Evolutionary conservation across 1,140 invertebrate genomes (phyloP), one percentile per base, ranked within the genome.

Genomic region (Rhizoglyphus robini): DNA sequence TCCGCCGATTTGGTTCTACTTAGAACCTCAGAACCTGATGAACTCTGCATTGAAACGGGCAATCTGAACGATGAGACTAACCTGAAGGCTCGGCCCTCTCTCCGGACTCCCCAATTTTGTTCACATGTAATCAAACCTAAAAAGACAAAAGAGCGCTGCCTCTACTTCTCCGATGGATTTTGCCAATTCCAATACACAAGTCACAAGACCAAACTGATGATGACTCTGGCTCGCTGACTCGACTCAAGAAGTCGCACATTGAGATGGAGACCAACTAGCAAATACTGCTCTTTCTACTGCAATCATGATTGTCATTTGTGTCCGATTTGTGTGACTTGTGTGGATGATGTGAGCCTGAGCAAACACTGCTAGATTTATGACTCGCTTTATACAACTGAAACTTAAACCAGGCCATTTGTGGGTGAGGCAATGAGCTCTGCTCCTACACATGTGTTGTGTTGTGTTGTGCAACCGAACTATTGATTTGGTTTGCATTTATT

Each of bases 11-110:
- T 97, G 31, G 79, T 96, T 65, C 73, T 96, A 5, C 75, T 96
- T 65, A 85, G 92, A 0, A 94, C 91, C 4, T 46, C 13, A 38
- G 68, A 69, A 41, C 65, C 65, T 27, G 66, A 66, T 59, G 67
- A 65, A 49, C 92, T 99, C 73, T 99, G 99, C 76, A 96, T 99
- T 72, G 96, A 99, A 80, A 99, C 96, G n/a, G 88, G 95, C 23
- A 99, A 99, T 80, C 79, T 99, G 70, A 96, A 99, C 79, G 96
- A 96, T 1, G 96, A 99, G 79, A 99, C 96, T 3, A 99, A 99
- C 80, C 79, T 99, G 41, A 99, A 99, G 81, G 91, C 98, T 65
- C 81, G 94, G 49, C 93, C 96, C 77, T 75, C 71, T 4, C 23
- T 69, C 29, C 65, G 62, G 13, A 31, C 63, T 47, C 31, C 58